Evolutionary conservation across 2,113 vertebrate species (phyloP).

Genomic region (human (Homo sapiens)): GRCh38 chr18:65202501-65203000

Average conservation of each 20-base stretch:
- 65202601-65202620: not conserved
- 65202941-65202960: not conserved
- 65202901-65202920: too few relatives aligned
- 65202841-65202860: not conserved
- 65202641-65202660: not conserved
- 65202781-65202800: not conserved
- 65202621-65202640: not conserved
- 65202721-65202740: not conserved
- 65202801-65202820: not conserved
- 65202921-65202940: not conserved
- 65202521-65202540: not conserved
- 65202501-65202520: not conserved
- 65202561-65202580: not conserved
- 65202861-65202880: not conserved
- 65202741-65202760: not conserved
- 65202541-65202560: not conserved
- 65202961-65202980: not conserved
- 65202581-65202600: not conserved
- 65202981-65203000: not conserved
- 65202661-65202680: not conserved
- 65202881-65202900: not conserved
- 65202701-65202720: not conserved
- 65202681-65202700: not conserved
- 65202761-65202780: not conserved
- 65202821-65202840: not conserved